These are phyloP conservation scores for Valencia hispanica DNA, from an alignment of 2,797 vertebrate species.

Conservation along the genomic window DNA sequence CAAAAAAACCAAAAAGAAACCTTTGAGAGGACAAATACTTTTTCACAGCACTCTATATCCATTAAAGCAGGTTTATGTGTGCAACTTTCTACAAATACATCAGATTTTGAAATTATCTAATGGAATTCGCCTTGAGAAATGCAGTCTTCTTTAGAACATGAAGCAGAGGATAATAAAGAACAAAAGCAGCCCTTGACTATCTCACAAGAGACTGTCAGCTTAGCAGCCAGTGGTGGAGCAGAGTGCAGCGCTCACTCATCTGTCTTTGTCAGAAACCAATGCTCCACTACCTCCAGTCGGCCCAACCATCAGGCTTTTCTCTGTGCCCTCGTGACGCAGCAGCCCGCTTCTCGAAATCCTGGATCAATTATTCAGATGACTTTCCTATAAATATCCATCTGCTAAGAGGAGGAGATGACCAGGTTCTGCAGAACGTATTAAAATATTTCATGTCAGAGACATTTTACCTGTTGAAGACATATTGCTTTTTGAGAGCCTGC, in stretches of 20 bases:
- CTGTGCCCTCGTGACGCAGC: conserved; percentile 43
- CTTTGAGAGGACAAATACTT: too few relatives aligned
- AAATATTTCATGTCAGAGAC: not conserved
- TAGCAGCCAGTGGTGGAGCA: conserved; percentile 20
- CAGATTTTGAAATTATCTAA: conserved; percentile 43
- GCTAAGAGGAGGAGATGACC: conserved; percentile 59
- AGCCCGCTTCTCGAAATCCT: conserved; percentile 54
- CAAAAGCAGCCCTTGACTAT: conserved; percentile 36
- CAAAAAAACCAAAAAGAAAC: too few relatives aligned
- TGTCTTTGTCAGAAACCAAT: conserved; percentile 69
- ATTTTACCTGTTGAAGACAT: conserved; percentile 29
- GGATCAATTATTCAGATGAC: conserved; percentile 79
- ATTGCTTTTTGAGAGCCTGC: conserved; percentile 25
- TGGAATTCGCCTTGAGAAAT: conserved; percentile 23
- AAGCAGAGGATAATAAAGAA: conserved; percentile 22
- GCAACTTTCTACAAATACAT: conserved; percentile 28
- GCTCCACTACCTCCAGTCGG: conserved; percentile 66
- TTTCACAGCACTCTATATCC: too few relatives aligned
- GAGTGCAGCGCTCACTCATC: conserved; percentile 48
- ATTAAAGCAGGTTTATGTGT: conserved; percentile 12
- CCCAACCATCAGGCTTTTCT: conserved; percentile 42
- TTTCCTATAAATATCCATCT: conserved; percentile 74
- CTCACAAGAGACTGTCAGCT: conserved; percentile 53
- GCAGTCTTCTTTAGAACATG: conserved; percentile 13
- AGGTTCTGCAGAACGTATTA: conserved; percentile 17